Evolutionary conservation across 2,113 vertebrate genomes (phyloP).

Genomic region (Scatophagus argus): DNA sequence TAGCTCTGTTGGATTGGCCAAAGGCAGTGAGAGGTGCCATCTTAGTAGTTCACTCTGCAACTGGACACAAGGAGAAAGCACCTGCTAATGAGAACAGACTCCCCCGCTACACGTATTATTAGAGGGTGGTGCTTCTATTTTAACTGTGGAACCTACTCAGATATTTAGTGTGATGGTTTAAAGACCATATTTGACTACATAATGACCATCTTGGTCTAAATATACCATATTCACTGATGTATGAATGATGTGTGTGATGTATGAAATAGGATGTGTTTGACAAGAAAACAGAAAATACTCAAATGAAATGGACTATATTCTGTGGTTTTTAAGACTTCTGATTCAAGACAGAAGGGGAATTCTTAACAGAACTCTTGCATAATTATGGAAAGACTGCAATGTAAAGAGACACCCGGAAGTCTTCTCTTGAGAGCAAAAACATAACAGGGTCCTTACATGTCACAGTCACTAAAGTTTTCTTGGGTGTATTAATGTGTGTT

Average conservation of each 20-base stretch:
- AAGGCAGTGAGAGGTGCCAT: slow-evolving; percentile 42
- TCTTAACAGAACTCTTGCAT: slow-evolving; percentile 12
- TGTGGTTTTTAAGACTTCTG: slow-evolving; percentile 6
- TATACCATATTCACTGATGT: background rate
- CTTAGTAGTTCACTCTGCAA: slow-evolving; percentile 47
- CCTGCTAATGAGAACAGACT: slow-evolving; percentile 70
- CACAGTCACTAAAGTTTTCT: background rate
- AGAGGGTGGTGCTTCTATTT: slow-evolving; percentile 49
- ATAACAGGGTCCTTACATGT: background rate
- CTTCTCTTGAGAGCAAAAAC: slow-evolving; percentile 7
- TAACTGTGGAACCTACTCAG: slow-evolving; percentile 46
- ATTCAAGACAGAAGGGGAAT: slow-evolving; percentile 22
- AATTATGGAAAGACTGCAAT: slow-evolving; percentile 17
- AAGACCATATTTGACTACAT: slow-evolving; percentile 24
- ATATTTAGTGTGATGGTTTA: slow-evolving; percentile 49
- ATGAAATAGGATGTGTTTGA: background rate
- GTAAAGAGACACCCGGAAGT: slow-evolving; percentile 21
- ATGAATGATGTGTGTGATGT: background rate
- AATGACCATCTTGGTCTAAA: slow-evolving; percentile 16
- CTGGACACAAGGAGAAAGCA: slow-evolving; percentile 49
- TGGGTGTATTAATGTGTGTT: background rate
- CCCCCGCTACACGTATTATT: slow-evolving; percentile 59
- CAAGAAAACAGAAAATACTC: background rate
- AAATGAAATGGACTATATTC: slow-evolving; percentile 22
- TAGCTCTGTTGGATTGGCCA: slow-evolving; percentile 12